Percentiles rank a stretch among this genome's conserved stretches.
Conservation (phyloP, 2,113 vertebrate species). For the Zeus faber region DNA sequence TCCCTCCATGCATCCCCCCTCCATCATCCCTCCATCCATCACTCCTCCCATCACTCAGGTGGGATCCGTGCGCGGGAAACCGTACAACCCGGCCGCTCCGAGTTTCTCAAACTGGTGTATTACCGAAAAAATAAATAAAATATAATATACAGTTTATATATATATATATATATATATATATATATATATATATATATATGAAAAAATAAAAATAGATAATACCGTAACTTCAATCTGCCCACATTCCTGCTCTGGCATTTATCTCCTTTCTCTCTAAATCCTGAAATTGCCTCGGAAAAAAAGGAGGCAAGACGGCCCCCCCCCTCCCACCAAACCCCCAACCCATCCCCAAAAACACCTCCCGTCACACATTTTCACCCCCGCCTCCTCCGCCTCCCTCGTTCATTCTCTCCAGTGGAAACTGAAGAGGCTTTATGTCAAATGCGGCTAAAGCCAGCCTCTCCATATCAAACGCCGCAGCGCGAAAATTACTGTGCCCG, state of each 20-base stretch:
- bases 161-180: no score
- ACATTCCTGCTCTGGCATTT: conserved; percentile 84
- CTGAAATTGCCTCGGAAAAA: conserved; percentile 93
- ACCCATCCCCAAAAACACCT: conserved; percentile 49
- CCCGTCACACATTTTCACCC: conserved; percentile 88
- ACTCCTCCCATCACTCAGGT: conserved; percentile 60
- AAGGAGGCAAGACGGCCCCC: conserved; percentile 54
- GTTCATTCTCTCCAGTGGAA: conserved; percentile 75
- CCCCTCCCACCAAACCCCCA: conserved; percentile 27
- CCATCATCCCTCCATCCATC: no score
- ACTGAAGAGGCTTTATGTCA: conserved; percentile 99
- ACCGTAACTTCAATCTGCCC: conserved; percentile 73
- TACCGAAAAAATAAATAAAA: conserved; percentile 65
- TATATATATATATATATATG: no score
- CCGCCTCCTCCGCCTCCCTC: conserved; percentile 46
- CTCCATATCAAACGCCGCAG: conserved; percentile 97
- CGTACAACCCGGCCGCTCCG: conserved; percentile 50
- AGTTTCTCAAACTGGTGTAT: conserved; percentile 66
- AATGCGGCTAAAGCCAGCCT: conserved; percentile 98
- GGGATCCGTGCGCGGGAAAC: conserved; percentile 25
- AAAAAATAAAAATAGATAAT: conserved; percentile 38
- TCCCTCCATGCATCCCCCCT: no score
- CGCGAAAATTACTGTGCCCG: conserved; percentile 98
- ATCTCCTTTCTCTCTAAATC: conserved; percentile 96
- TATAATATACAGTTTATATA: not conserved